Evolutionary conservation across 30 jellyfish, hydroid and myxozoan genomes (phyloP), one percentile per base, ranked within the genome.

Genomic region (Cassiopea andromeda): DNA sequence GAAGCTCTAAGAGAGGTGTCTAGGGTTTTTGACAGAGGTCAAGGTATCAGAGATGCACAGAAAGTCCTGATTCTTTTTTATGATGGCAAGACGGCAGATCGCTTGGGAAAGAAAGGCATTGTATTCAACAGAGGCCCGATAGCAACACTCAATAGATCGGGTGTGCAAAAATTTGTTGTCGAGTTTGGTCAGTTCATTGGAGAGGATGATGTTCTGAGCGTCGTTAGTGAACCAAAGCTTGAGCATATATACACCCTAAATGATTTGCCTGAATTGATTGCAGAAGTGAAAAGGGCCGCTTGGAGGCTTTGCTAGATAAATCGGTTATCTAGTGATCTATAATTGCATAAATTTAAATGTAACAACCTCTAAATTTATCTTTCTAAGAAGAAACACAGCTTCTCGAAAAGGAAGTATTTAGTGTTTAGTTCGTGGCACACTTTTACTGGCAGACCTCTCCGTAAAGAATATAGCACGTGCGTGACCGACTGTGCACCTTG

Each of bases 31-130:
- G 85, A 69, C 47, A 78, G 85, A 18, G 90, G 87, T 48, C 50
- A 87, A 12, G 94, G 86, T 0, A 60, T 78, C 7, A 70, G 94
- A 67, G 90, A 87, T 38, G 87, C 94, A 3, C 80, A 69, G 72
- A 87, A 87, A 60, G 94, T 87, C 12, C 64, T 87, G 86, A 73
- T 87, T 8, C 48, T 87, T 27, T 87, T 87, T 58, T 87, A 87
- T 73, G 94, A 87, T 18, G 94, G 94, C 12, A 87, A 48, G 81
- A 87, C 94, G 44, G 78, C 94, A 38, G 94, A 87, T 70, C 79
- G 94, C 46, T 61, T 69, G 2, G 94, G 94, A 38, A 87, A 87
- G 81, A 78, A 81, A 44, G 94, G 94, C 59, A 46, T 77, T 46
- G 64, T 64, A 1, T 66, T 87, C 8, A 87, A 60, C 85, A 87